Evolutionary conservation across 2,888 invertebrate species (phyloP).

Genomic region (Stenoptilia bipunctidactyla): DNA sequence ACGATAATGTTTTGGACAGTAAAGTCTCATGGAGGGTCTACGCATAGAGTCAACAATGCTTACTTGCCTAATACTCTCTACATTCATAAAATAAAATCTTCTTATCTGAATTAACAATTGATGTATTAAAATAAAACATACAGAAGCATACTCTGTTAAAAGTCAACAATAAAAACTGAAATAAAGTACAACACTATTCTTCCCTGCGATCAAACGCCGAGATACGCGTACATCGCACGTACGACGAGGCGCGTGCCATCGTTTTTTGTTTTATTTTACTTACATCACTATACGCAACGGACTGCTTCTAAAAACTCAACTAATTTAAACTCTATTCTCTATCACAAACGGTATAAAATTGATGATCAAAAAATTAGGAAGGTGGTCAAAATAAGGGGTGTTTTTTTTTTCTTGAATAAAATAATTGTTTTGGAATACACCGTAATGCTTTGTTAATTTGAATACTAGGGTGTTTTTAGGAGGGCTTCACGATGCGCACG

Average conservation of each 20-base stretch:
- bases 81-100: too few relatives aligned
- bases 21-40: too few relatives aligned
- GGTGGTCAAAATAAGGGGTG: slow-evolving; percentile 20
- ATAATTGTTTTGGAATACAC: slow-evolving; percentile 57
- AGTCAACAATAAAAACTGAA: too few relatives aligned
- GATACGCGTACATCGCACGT: slow-evolving; percentile 48
- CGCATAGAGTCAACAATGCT: too few relatives aligned
- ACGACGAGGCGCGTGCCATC: slow-evolving; percentile 62
- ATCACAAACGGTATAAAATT: slow-evolving; percentile 9
- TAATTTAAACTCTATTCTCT: slow-evolving; percentile 17
- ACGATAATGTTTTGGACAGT: too few relatives aligned
- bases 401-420: slow-evolving; percentile 33
- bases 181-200: background rate
- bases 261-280: slow-evolving; percentile 63
- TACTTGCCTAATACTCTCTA: too few relatives aligned
- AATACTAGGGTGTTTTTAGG: slow-evolving; percentile 44
- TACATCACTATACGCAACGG: slow-evolving; percentile 23
- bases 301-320: background rate
- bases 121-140: too few relatives aligned
- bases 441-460: slow-evolving; percentile 69
- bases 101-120: too few relatives aligned
- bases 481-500: slow-evolving; percentile 52
- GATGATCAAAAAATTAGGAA: background rate
- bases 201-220: slow-evolving; percentile 36
- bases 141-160: too few relatives aligned